Evolutionary conservation across 37 sponge, comb jelly and placozoan species (phyloP).

Genomic region (Aphrocallistes beatrix): DNA sequence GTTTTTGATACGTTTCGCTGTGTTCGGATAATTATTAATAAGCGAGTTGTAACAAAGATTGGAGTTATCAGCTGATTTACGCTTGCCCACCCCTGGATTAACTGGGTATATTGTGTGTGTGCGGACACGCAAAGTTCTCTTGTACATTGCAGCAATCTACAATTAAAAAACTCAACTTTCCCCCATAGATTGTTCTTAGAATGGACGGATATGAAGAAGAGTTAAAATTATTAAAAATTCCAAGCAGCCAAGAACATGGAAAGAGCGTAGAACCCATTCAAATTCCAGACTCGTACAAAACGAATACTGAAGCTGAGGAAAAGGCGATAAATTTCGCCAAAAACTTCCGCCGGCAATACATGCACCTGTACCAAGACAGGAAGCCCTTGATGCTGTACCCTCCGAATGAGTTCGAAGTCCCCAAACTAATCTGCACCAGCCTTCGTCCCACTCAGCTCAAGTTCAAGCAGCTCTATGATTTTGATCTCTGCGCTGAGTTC

Average conservation of each 20-base stretch:
- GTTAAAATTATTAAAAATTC: background rate
- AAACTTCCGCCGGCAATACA: constrained; percentile 85
- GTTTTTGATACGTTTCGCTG: too few relatives aligned
- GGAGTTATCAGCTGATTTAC: too few relatives aligned
- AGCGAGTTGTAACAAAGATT: too few relatives aligned
- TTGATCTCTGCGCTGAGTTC: constrained; percentile 75
- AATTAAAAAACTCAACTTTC: too few relatives aligned
- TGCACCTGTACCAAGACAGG: constrained; percentile 78
- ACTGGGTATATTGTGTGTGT: too few relatives aligned
- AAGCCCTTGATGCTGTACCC: constrained; percentile 79
- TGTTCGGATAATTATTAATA: too few relatives aligned
- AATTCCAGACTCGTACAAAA: constrained; percentile 43
- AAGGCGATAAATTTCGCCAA: constrained; percentile 56
- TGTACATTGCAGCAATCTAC: background rate
- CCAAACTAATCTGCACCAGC: constrained; percentile 83
- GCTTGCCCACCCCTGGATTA: too few relatives aligned
- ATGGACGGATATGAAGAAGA: background rate
- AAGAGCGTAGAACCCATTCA: background rate
- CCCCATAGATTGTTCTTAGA: background rate
- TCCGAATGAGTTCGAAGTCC: constrained; percentile 61
- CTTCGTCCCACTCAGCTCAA: constrained; percentile 78
- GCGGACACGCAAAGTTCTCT: background rate
- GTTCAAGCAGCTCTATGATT: constrained; percentile 80
- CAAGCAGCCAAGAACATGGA: background rate
- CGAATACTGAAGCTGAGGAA: constrained; percentile 65